phyloP scores from a whole-genome alignment of 2,797 vertebrate genomes.

The Bovichtus variegatus region DNA sequence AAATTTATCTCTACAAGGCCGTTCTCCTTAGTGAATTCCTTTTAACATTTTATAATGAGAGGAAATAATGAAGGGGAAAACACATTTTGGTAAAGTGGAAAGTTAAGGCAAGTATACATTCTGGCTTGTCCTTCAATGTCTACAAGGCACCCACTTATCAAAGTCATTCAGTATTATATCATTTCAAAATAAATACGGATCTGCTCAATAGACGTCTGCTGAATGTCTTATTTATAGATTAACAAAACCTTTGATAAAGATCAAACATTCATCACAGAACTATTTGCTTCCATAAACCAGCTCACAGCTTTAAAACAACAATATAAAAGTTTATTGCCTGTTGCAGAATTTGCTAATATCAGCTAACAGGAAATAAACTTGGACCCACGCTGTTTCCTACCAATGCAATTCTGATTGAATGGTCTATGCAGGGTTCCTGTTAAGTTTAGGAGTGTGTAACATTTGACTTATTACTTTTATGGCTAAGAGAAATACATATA shows the following conservation, averaged over 20 bases:
- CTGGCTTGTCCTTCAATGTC: constrained; percentile 69
- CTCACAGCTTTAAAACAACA: constrained; percentile 25
- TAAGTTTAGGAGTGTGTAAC: background rate
- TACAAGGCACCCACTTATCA: constrained; percentile 69
- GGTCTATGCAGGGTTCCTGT: background rate
- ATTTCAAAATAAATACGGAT: constrained; percentile 60
- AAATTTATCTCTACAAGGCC: constrained; percentile 51
- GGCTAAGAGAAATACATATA: background rate
- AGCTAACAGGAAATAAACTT: constrained; percentile 9
- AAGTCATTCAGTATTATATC: constrained; percentile 45
- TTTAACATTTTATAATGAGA: constrained; percentile 19
- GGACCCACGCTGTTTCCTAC: background rate
- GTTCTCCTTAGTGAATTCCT: constrained; percentile 14
- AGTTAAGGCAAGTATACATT: constrained; percentile 81
- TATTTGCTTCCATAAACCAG: constrained; percentile 7
- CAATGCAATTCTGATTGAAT: background rate
- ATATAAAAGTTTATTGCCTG: background rate
- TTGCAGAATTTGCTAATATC: background rate
- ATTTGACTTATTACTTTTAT: constrained; percentile 16
- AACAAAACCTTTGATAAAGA: constrained; percentile 22
- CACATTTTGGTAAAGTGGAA: constrained; percentile 60
- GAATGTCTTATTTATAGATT: constrained; percentile 9
- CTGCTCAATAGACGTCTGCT: constrained; percentile 10
- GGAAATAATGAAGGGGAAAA: constrained; percentile 26
- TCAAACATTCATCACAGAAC: constrained; percentile 11